phyloP scores from a whole-genome alignment of 2,113 vertebrate genomes.

The Menura novaehollandiae region DNA sequence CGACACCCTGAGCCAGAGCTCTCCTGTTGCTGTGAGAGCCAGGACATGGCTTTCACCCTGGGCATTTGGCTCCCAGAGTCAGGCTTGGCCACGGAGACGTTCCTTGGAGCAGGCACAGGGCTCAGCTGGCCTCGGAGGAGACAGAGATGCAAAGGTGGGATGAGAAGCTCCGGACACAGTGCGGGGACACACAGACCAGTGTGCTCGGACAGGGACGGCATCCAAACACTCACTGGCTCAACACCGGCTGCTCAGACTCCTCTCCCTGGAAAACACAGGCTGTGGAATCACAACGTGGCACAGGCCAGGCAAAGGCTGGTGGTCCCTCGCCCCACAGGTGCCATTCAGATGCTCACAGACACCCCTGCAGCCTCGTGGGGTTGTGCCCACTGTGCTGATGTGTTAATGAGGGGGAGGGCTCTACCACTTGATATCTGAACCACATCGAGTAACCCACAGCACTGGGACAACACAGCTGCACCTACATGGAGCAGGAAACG shows the following conservation, averaged over 20 bases:
- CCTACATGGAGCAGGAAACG: neutral
- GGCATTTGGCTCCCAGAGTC: neutral
- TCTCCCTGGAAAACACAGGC: neutral
- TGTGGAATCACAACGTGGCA: neutral
- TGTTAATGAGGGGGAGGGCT: neutral
- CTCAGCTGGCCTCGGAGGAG: neutral
- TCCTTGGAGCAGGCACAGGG: neutral
- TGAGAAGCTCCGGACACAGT: accelerated
- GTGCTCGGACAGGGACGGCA: neutral
- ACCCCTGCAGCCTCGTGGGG: neutral
- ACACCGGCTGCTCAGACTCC: neutral
- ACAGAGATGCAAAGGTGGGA: neutral
- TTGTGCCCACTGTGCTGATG: neutral
- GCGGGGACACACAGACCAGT: too few relatives aligned
- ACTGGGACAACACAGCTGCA: neutral
- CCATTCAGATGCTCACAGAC: neutral
- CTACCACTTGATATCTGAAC: neutral
- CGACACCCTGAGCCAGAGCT: accelerated
- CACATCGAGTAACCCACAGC: accelerated
- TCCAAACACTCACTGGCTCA: accelerated
- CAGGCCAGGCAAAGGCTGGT: neutral
- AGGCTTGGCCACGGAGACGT: neutral
- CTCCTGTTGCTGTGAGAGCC: neutral
- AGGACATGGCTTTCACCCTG: accelerated
- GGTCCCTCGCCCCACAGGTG: neutral